A percentile compares a stretch with the other conserved stretches of the same genome.
phyloP scores from a whole-genome alignment of 2,113 vertebrate species.

The Synodontis membranacea region DNA sequence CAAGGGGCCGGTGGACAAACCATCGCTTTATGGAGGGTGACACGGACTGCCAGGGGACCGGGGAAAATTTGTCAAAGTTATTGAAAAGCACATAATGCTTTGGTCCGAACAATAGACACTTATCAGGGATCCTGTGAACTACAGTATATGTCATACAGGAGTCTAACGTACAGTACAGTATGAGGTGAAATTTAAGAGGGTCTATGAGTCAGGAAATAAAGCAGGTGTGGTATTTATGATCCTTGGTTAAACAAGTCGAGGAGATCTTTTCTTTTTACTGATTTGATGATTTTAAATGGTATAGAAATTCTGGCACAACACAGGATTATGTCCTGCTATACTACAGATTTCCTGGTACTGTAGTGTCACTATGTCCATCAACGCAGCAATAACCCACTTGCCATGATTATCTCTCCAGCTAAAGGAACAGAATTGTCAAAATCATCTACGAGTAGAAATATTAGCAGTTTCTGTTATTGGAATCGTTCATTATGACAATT shows the following conservation, averaged over 20 bases:
- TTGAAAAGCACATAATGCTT: constrained; percentile 36
- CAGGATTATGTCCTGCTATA: neutral
- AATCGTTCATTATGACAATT: neutral
- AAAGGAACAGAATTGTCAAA: neutral
- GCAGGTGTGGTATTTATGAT: neutral
- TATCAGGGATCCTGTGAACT: constrained; percentile 5
- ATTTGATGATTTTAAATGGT: neutral
- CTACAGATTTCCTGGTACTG: neutral
- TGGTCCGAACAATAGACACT: constrained; percentile 3
- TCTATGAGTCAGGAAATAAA: neutral
- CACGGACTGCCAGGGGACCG: constrained; percentile 21
- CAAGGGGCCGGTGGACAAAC: constrained; percentile 23
- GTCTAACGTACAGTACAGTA: neutral
- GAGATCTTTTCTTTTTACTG: neutral
- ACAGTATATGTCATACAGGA: constrained; percentile 3
- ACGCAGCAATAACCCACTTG: neutral
- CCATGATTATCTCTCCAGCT: neutral
- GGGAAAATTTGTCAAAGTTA: constrained; percentile 33
- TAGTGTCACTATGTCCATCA: neutral
- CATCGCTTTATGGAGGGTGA: constrained; percentile 27
- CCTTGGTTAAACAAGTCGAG: neutral
- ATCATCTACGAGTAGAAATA: neutral
- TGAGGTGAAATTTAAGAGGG: neutral
- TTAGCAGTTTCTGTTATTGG: neutral
- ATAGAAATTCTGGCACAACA: neutral